Evolutionary conservation across 2,888 invertebrate genomes (phyloP), one percentile per base, ranked within the genome.

Genomic region (Synanthedon myopaeformis): DNA sequence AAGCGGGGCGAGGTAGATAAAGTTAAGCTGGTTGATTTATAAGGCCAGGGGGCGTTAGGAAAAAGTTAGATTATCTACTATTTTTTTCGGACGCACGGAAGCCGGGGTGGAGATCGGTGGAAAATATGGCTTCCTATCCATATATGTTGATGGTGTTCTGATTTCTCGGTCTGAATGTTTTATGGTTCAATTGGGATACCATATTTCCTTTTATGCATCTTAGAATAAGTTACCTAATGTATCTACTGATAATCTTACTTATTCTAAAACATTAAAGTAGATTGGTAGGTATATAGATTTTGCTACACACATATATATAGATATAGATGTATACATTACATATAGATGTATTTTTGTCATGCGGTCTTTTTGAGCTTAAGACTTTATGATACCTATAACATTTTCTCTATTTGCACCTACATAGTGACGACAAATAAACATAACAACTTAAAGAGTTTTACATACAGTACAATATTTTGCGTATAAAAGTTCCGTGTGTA

Each of bases 71-170:
- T 87, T 83, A 85, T 86, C 84, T 83, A 76, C 79, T 74, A 82
- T 82, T 82, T 82, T 49, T 83, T 83, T 83, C 81, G 84, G 83
- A 81, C 82, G 76, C 68, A 67, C 72, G 72, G 70, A 69, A 74
- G 73, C 76, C 78, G 73, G 86, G 85, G 82, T 81, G 82, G 80
- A 75, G 79, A 77, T 77, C 78, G 68, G 63, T 70, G 73, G 76
- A 80, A 86, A 86, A 86, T 86, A 87, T 87, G 84, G 84, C 84
- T 87, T 87, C 86, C 86, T 83, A 79, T 83, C 79, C 74, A 72
- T 78, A 76, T 78, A 76, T 75, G 73, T 75, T 80, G 69, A 63
- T 35, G 58, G 59, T 59, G 61, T 74, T 66, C 65, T 70, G 66
- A 67, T 73, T 74, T 79, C 65, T 70, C 66, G 72, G 71, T 76